Base-by-base conservation (phyloP, 2,797 vertebrate genomes). In the Thunnus albacares region DNA sequence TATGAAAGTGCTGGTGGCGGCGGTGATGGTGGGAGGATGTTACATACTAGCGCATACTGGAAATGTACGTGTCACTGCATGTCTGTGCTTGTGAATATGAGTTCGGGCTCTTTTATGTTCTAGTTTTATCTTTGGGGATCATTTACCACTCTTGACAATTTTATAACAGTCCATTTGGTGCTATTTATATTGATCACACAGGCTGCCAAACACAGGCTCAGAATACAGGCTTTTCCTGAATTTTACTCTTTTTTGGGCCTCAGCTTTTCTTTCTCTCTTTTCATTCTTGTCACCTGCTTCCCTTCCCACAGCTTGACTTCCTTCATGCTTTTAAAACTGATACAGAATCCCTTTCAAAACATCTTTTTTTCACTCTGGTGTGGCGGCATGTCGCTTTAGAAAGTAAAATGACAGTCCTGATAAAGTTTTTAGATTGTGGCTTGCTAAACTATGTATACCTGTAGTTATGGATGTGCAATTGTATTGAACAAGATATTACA, bases 161-260 rank as follows among this genome's bases (percentile, higher is more conserved):
- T 93, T 88, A 79, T 84, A 90, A 88, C 85, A 87, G 82, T 78
- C 87, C 66, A 87, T 89, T 94, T 87, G 67, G 67, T 89, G 86
- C 87, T 89, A 90, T 93, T 92, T 91, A 87, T 92, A 91, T 90
- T 89, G 89, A 94, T 92, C 85, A 89, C 82, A 84, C 72, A 58
- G 62, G 53, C 88, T 91, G 87, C 86, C 84, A 89, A 83, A 84
- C 76, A 68, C 84, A 73, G 82, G 66, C 89, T 84, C 80, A 78
- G 76, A 92, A 82, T 72, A 83, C 87, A 88, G 69, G 59, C 79
- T 85, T 89, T 79, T 79, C 61, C 82, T 84, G 74, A 86, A 83
- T 64, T 71, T 18, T 62, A 71, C 65, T 75, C 62, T 59, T 76
- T 71, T 24, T 65, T 20, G 57, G 45, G 49, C 41, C 66, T 63